Percentiles rank a stretch among this genome's conserved stretches.
These are phyloP conservation scores for Myripristis murdjan DNA, from an alignment of 2,797 vertebrate species.

Conservation along the genomic window DNA sequence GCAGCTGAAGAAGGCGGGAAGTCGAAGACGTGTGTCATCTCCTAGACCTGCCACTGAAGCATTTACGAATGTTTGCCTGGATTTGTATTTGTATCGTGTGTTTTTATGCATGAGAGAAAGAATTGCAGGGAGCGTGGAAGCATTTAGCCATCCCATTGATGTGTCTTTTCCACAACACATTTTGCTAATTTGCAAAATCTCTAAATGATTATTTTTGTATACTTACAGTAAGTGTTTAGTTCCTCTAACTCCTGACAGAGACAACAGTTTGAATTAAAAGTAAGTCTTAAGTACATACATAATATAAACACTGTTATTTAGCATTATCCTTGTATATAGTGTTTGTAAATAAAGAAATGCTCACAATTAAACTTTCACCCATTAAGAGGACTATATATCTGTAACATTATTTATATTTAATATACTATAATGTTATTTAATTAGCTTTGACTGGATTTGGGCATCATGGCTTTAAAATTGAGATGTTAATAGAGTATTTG, in stretches of 20 bases:
- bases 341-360: not conserved
- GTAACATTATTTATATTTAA: constrained; percentile 24
- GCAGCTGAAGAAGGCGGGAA: constrained; percentile 76
- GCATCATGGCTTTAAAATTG: not conserved
- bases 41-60: constrained; percentile 70
- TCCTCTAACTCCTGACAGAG: constrained; percentile 10
- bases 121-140: not conserved
- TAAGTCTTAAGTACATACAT: not conserved
- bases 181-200: constrained; percentile 11
- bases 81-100: constrained; percentile 43
- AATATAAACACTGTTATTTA: not conserved
- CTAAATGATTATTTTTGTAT: constrained; percentile 53
- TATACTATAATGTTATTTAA: constrained; percentile 21
- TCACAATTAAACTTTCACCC: not conserved
- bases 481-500: constrained; percentile 9
- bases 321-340: constrained; percentile 11
- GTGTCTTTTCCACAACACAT: constrained; percentile 13
- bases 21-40: constrained; percentile 92
- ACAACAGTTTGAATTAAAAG: constrained; percentile 10
- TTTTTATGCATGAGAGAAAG: constrained; percentile 25
- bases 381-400: constrained; percentile 14
- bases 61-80: constrained; percentile 27
- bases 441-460: constrained; percentile 3
- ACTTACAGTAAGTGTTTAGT: constrained; percentile 1
- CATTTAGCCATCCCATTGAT: not conserved